Percentiles rank a stretch among this genome's conserved stretches.
These are phyloP conservation scores for Endomychus coccineus DNA, from an alignment of 2,888 invertebrate genomes.

Conservation along the genomic window DNA sequence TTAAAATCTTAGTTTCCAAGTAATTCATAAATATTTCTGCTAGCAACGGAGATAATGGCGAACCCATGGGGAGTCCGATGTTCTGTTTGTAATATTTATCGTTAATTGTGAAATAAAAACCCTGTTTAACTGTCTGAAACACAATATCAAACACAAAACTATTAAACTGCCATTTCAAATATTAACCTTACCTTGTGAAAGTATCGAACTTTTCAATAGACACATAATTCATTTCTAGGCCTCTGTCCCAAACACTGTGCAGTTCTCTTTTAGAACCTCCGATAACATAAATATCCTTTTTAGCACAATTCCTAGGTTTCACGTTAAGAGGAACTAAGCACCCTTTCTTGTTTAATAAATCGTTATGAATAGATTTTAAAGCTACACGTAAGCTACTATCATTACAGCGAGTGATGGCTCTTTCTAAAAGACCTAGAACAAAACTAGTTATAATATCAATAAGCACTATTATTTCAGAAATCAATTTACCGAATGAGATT, in stretches of 20 bases:
- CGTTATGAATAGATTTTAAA: conserved; percentile 69
- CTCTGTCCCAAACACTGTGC: conserved; percentile 61
- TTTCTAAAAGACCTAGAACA: conserved; percentile 58
- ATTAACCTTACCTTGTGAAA: conserved; percentile 53
- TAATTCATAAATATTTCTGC: too few relatives aligned
- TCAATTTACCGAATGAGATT: conserved; percentile 54
- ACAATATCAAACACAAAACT: too few relatives aligned
- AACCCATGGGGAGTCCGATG: too few relatives aligned
- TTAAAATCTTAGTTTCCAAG: too few relatives aligned
- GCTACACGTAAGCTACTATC: conserved; percentile 64
- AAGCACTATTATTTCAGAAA: background rate
- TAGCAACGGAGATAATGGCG: too few relatives aligned
- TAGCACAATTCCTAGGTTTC: conserved; percentile 75
- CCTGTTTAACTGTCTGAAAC: too few relatives aligned
- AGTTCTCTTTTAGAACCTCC: conserved; percentile 82
- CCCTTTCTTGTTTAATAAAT: conserved; percentile 67
- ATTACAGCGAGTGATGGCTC: conserved; percentile 66
- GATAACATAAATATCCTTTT: conserved; percentile 79
- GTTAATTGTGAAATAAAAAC: too few relatives aligned
- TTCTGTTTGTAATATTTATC: too few relatives aligned
- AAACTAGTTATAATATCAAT: conserved; percentile 1
- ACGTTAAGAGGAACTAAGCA: conserved; percentile 68
- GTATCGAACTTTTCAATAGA: conserved; percentile 79
- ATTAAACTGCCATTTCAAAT: conserved; percentile 36
- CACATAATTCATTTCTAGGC: conserved; percentile 71